Conservation (phyloP, 2,888 invertebrate genomes). For the Drosophila recens region DNA sequence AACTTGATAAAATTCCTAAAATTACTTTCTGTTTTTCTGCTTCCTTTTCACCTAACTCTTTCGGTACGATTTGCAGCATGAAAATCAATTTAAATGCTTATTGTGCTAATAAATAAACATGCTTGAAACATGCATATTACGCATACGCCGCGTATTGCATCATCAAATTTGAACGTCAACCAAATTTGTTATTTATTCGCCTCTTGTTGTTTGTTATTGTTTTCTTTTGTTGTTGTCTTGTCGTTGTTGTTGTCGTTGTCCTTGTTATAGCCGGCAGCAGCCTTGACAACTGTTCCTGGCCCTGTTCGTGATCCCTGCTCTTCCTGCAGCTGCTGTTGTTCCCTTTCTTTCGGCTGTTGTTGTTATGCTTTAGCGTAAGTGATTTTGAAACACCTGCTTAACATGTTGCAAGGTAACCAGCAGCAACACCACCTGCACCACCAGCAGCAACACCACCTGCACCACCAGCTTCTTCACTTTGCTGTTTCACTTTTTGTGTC, state of each 20-base stretch:
- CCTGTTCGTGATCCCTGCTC: constrained; percentile 4
- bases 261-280: constrained; percentile 31
- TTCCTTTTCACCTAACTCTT: too few relatives aligned
- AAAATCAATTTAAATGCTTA: constrained; percentile 15
- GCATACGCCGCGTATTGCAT: constrained; percentile 57
- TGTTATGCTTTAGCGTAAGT: constrained; percentile 72
- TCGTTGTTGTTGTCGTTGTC: constrained; percentile 18
- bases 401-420: constrained; percentile 69
- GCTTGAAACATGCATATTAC: constrained; percentile 35
- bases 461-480: neutral
- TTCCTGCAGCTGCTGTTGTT: constrained; percentile 20
- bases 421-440: constrained; percentile 14
- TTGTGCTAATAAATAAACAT: constrained; percentile 7
- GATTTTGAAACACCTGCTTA: constrained; percentile 80
- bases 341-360: constrained; percentile 12
- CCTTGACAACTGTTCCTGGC: constrained; percentile 43
- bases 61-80: neutral
- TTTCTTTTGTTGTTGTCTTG: constrained; percentile 3
- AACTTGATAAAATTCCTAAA: neutral
- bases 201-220: constrained; percentile 14
- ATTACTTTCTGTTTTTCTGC: neutral
- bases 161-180: constrained; percentile 32
- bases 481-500: constrained; percentile 59
- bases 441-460: constrained; percentile 10
- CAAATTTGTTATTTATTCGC: constrained; percentile 63